phyloP scores from a whole-genome alignment of 2,113 vertebrate genomes.

The Pedionomus torquatus region DNA sequence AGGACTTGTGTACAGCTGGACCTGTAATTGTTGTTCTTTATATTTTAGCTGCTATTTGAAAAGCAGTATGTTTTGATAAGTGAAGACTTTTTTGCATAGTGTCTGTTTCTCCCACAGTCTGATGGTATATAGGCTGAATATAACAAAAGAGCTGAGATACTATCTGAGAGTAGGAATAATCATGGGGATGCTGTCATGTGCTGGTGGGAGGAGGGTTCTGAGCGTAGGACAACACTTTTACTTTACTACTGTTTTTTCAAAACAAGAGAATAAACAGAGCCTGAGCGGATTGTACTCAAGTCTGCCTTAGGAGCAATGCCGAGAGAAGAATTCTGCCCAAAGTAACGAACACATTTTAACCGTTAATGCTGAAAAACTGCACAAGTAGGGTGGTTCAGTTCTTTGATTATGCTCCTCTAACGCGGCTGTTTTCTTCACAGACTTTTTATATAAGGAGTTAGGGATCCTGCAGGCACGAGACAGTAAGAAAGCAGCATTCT shows the following conservation, averaged over 20 bases:
- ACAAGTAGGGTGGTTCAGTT: not conserved
- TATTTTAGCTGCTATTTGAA: not conserved
- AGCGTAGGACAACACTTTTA: not conserved
- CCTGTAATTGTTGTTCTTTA: not conserved
- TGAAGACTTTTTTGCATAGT: not conserved
- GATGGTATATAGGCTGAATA: not conserved
- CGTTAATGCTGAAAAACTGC: not conserved
- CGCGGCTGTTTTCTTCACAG: not conserved
- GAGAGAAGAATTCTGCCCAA: not conserved
- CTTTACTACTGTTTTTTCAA: slow-evolving; percentile 7
- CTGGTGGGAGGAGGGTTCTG: not conserved
- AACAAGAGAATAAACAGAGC: not conserved
- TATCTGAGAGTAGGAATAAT: not conserved
- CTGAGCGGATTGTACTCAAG: not conserved
- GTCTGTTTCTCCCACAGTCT: not conserved
- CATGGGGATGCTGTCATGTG: not conserved
- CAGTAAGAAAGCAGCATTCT: not conserved
- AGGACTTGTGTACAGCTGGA: not conserved
- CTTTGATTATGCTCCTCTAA: not conserved
- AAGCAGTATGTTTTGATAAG: not conserved
- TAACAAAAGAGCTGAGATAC: not conserved
- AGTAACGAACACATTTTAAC: not conserved
- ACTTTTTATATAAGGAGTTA: not conserved
- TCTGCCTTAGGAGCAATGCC: not conserved
- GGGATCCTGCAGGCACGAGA: not conserved